A percentile compares a stretch with the other conserved stretches of the same genome.
phyloP scores from a whole-genome alignment of 1,140 invertebrate genomes.

The Conus ventricosus region DNA sequence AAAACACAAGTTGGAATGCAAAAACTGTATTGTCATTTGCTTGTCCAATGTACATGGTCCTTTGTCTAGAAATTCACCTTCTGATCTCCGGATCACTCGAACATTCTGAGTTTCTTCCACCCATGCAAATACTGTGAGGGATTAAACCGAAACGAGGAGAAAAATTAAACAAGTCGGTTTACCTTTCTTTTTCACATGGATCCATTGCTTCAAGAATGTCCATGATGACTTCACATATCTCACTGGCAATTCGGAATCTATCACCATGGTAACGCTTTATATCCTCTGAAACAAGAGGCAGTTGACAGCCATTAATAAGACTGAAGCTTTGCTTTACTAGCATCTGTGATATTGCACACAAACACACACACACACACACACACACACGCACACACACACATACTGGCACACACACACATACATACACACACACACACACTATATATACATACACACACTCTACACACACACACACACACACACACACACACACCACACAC shows the following conservation, averaged over 20 bases:
- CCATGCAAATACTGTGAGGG: no score
- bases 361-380: no score
- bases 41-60: no score
- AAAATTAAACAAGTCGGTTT: background rate
- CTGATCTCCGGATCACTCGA: no score
- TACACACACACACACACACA: constrained; percentile 13
- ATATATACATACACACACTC: no score
- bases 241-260: constrained; percentile 72
- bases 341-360: no score
- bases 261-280: constrained; percentile 72
- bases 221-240: constrained; percentile 71
- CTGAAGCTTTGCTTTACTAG: background rate
- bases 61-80: no score
- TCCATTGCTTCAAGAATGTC: constrained; percentile 66
- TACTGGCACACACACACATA: background rate
- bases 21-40: no score
- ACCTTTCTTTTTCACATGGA: constrained; percentile 54
- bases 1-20: no score
- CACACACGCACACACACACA: no score
- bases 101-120: no score
- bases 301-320: background rate
- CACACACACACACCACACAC: background rate
- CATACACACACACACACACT: background rate
- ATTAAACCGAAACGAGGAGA: no score
- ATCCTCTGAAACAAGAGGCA: constrained; percentile 64